Evolutionary conservation across 2,888 invertebrate species (phyloP).

Genomic region (Cerastis leucographa): DNA sequence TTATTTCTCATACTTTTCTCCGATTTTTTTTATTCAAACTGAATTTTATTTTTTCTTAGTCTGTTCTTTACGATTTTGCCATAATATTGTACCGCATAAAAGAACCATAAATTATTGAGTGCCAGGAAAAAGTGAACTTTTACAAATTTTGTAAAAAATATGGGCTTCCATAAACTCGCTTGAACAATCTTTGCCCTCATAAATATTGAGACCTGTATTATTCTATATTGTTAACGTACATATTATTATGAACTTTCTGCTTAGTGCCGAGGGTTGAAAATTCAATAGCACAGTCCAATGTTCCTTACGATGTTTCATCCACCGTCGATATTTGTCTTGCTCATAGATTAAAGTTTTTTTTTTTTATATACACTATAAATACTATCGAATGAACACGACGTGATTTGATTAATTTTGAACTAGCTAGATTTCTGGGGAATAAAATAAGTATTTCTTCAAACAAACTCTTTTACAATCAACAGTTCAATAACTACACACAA

Average conservation of each 20-base stretch:
- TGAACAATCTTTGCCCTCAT: slow-evolving; percentile 33
- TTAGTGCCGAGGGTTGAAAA: not conserved
- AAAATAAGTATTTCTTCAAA: not conserved
- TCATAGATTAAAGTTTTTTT: not conserved
- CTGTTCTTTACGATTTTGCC: slow-evolving; percentile 25
- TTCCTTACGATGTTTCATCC: not conserved
- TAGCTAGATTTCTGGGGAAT: not conserved
- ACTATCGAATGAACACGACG: not conserved
- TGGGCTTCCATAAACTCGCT: slow-evolving; percentile 16
- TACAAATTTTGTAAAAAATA: slow-evolving; percentile 34
- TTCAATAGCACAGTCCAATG: not conserved
- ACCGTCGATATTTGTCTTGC: not conserved
- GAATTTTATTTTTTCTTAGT: slow-evolving; percentile 19
- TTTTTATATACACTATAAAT: not conserved
- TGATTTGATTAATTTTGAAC: not conserved
- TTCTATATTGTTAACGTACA: slow-evolving; percentile 11
- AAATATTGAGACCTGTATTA: slow-evolving; percentile 39
- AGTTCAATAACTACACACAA: not conserved
- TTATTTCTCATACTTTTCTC: slow-evolving; percentile 3
- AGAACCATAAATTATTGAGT: slow-evolving; percentile 45
- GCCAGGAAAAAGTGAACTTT: slow-evolving; percentile 21
- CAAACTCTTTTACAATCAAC: not conserved
- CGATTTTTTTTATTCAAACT: slow-evolving; percentile 4
- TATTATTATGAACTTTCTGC: not conserved
- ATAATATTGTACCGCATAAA: slow-evolving; percentile 28